phyloP scores from a whole-genome alignment of 2,113 vertebrate genomes.

The Proteles cristata region DNA sequence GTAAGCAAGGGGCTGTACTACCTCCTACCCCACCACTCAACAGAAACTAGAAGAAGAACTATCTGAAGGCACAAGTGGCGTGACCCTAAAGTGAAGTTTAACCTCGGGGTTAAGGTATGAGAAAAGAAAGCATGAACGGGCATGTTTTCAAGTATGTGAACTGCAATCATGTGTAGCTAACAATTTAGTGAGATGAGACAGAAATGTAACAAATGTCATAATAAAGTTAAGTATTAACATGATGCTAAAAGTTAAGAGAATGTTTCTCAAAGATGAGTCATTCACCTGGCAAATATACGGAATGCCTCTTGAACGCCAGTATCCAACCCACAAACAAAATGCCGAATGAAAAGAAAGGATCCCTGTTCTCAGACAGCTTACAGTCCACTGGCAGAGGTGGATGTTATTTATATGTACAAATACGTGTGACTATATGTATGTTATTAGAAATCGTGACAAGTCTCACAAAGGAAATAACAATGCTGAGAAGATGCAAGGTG shows the following conservation, averaged over 20 bases:
- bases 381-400: too few species aligned
- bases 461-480: neutral
- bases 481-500: neutral
- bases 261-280: neutral
- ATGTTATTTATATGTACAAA: neutral
- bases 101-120: neutral
- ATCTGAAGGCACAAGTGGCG: neutral
- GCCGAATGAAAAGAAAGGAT: neutral
- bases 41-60: neutral
- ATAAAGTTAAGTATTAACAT: neutral
- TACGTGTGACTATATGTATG: rapidly evolving
- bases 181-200: neutral
- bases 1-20: neutral
- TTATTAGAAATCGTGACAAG: neutral
- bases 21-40: neutral
- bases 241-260: neutral
- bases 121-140: neutral
- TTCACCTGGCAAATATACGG: neutral
- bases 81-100: neutral
- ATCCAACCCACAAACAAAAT: neutral
- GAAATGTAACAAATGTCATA: neutral
- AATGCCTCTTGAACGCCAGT: neutral
- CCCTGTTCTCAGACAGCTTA: neutral
- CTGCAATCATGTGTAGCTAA: neutral
- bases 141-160: neutral